Base-by-base conservation (phyloP, 1,140 invertebrate genomes). In the Teleopsis dalmanni region DNA sequence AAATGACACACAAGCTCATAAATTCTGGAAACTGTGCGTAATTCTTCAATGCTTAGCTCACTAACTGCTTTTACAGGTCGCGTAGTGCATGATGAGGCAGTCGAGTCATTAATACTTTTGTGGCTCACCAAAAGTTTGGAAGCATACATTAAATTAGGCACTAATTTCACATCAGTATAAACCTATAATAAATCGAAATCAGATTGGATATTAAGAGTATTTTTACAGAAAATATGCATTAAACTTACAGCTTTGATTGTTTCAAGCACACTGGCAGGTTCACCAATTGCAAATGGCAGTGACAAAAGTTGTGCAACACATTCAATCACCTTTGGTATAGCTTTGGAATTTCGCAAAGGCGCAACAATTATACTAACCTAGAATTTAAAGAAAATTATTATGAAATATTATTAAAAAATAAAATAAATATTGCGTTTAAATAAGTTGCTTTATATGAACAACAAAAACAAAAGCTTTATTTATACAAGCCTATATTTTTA, bases 121-220 rank as follows among this genome's bases (percentile, higher is more conserved):
- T 52, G 72, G 48, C 50, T 74, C 55, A 68, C 75, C 1, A 88
- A 59, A 2, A 84, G 71, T 60, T 84, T 84, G 35, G 83, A 75
- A 1, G 84, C 82, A 53, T 82, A 85, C 18, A 88, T 77, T 19
- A 88, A 74, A 71, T 87, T 86, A n/a, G 83, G 82, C 18, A 87
- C 78, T 11, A 88, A 74, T 71, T 84, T 84, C 3, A 84, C 79
- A 59, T 87, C 83, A 13, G 83, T 63, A 62, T 87, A 88, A 23
- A 87, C 81, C 34, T 51, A 26, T 7, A 43, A 62, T 57, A 44
- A 25, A 52, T 36, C 18, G 0, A 18, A 8, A 21, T 4, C 29
- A 21, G 18, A 4, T 45, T 53, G 21, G n/a, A 33, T 22, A 26
- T 33, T 33, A 26, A 29, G 8, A 16, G n/a, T 27, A 36, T 42